A percentile compares a stretch with the other conserved stretches of the same genome.
phyloP scores from a whole-genome alignment of 2,797 vertebrate genomes.

The Myoxocephalus aenaeus region DNA sequence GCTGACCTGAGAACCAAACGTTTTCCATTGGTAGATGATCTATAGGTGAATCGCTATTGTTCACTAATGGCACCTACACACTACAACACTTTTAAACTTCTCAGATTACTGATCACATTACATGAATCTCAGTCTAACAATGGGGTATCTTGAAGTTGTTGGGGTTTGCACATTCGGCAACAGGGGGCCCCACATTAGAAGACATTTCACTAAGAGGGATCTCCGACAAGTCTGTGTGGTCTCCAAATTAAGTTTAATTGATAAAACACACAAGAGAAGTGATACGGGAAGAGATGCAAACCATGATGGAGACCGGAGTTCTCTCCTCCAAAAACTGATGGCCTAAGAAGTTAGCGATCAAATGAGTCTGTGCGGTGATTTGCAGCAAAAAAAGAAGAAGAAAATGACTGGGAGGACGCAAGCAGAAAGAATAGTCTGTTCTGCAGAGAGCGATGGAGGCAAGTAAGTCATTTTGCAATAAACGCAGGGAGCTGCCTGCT shows the following conservation, averaged over 20 bases:
- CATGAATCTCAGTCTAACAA: not conserved
- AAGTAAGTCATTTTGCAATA: too few species aligned
- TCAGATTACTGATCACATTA: not conserved
- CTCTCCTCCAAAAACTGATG: not conserved
- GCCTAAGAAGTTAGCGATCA: not conserved
- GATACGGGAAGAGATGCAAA: not conserved
- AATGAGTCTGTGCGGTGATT: not conserved
- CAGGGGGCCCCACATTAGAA: not conserved
- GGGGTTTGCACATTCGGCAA: not conserved
- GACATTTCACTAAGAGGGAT: not conserved
- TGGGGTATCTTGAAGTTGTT: not conserved
- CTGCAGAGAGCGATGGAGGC: not conserved
- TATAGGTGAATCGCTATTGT: constrained; percentile 2
- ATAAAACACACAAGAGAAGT: not conserved
- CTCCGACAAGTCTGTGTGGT: not conserved
- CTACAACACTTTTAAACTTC: not conserved
- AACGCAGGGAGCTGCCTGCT: too few species aligned
- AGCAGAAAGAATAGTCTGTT: not conserved
- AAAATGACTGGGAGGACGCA: not conserved
- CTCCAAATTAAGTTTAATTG: not conserved
- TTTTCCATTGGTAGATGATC: too few species aligned
- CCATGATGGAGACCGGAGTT: not conserved
- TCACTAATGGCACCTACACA: constrained; percentile 31
- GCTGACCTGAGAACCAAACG: too few species aligned
- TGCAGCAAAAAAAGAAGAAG: not conserved